Percentiles rank a stretch among this genome's conserved stretches.
Conservation (phyloP, 2,113 vertebrate species). For the Macaca mulatta region DNA sequence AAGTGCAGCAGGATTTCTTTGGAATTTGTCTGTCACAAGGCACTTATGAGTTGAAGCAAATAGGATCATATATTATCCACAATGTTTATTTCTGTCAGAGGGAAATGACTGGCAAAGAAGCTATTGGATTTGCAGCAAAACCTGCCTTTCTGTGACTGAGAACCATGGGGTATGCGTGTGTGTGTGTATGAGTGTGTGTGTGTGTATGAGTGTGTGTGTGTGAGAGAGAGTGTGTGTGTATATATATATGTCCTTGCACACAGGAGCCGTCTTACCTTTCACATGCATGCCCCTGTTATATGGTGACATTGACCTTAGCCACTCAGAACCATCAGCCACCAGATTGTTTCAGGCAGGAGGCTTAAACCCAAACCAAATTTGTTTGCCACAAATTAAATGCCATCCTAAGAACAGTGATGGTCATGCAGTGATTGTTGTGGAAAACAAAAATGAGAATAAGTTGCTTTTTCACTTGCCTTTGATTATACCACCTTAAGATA, state of each 20-base stretch:
- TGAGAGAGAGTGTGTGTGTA: no score
- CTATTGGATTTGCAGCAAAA: background rate
- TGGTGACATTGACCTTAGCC: background rate
- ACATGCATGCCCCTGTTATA: background rate
- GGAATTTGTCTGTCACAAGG: background rate
- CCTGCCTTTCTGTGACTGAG: background rate
- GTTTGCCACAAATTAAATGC: background rate
- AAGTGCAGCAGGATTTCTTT: background rate
- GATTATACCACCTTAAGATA: background rate
- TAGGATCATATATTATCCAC: background rate
- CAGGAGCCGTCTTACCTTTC: background rate
- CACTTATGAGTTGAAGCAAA: background rate
- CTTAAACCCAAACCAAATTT: background rate
- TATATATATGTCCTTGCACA: no score
- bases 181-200: no score
- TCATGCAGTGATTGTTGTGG: background rate
- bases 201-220: background rate
- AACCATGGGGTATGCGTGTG: background rate
- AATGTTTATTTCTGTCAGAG: conserved; percentile 3
- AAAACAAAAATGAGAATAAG: background rate
- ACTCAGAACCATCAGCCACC: background rate
- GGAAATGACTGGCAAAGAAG: background rate
- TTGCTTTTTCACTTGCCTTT: background rate
- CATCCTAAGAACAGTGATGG: background rate
- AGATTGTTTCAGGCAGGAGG: conserved; percentile 1